Percentiles rank a stretch among this genome's conserved stretches.
Conservation (phyloP, 2,797 vertebrate species). For the Cottoperca gobio region DNA sequence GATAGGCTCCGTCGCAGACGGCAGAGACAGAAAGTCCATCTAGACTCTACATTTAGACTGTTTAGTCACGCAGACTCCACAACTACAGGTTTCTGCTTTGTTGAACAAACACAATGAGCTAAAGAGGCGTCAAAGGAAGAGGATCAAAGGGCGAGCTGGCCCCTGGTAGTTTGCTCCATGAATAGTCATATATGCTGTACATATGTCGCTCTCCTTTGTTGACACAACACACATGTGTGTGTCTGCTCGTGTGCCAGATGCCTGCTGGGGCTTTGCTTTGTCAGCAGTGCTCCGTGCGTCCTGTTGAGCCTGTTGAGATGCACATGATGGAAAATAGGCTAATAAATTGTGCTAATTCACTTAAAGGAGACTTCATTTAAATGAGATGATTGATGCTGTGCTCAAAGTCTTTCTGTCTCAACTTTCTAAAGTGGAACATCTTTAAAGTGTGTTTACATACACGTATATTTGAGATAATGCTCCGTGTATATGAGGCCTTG, state of each 20-base stretch:
- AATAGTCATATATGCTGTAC: slow-evolving; percentile 6
- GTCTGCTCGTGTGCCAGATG: slow-evolving; percentile 18
- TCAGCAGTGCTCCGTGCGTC: slow-evolving; percentile 17
- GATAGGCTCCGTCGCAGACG: neutral
- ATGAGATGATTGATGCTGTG: neutral
- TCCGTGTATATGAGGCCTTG: slow-evolving; percentile 21
- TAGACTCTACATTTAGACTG: slow-evolving; percentile 43
- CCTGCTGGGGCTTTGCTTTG: slow-evolving; percentile 22
- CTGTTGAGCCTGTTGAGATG: neutral
- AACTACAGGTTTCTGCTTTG: slow-evolving; percentile 60
- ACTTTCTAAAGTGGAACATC: neutral
- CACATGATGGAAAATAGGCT: neutral
- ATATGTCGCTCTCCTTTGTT: slow-evolving; percentile 18
- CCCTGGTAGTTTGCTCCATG: neutral
- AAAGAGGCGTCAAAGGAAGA: slow-evolving; percentile 34
- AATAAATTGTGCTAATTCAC: neutral
- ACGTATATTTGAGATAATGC: neutral
- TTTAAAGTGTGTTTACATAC: slow-evolving; percentile 7
- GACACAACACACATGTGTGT: slow-evolving; percentile 36
- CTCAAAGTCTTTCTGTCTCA: neutral
- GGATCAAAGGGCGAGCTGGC: neutral
- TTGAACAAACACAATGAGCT: slow-evolving; percentile 70
- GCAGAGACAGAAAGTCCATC: neutral
- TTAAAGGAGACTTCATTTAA: neutral
- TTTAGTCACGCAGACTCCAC: slow-evolving; percentile 60